Evolutionary conservation across 2,113 vertebrate species (phyloP).

Genomic region (Perca flavescens): DNA sequence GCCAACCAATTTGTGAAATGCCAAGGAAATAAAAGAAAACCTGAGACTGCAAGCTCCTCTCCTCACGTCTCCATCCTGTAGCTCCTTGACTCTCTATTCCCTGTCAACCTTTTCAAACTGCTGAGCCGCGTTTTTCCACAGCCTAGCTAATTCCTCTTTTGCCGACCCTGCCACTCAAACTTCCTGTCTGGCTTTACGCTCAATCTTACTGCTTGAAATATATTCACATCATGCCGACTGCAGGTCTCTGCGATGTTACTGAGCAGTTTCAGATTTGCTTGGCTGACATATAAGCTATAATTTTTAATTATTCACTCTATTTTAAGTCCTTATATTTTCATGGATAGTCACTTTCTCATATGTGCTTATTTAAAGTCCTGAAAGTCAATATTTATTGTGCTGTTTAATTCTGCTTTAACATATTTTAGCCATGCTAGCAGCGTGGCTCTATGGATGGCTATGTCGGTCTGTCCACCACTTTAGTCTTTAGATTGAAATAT

Average conservation of each 20-base stretch:
- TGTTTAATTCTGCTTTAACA: background rate
- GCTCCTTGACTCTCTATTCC: slow-evolving; percentile 20
- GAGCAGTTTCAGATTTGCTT: background rate
- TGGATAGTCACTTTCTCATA: background rate
- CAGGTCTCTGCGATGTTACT: slow-evolving; percentile 12
- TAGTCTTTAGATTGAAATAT: background rate
- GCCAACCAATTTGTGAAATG: slow-evolving; percentile 50
- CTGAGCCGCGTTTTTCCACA: slow-evolving; percentile 55
- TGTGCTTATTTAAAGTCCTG: background rate
- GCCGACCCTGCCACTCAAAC: slow-evolving; percentile 49
- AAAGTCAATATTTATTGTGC: too few relatives aligned
- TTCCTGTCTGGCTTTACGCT: slow-evolving; percentile 21
- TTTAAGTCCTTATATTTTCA: background rate
- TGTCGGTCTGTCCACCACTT: background rate
- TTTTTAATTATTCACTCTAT: background rate
- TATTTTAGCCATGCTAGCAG: background rate
- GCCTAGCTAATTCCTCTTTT: slow-evolving; percentile 55
- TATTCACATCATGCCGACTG: background rate
- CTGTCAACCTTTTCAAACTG: slow-evolving; percentile 65
- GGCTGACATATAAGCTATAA: background rate
- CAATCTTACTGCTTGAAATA: slow-evolving; percentile 13
- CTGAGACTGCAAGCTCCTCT: slow-evolving; percentile 30
- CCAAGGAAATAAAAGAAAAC: slow-evolving; percentile 46
- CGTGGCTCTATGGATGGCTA: background rate
- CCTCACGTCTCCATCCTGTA: background rate